Evolutionary conservation across 2,113 vertebrate species (phyloP).

Genomic region (Atractosteus spatula): DNA sequence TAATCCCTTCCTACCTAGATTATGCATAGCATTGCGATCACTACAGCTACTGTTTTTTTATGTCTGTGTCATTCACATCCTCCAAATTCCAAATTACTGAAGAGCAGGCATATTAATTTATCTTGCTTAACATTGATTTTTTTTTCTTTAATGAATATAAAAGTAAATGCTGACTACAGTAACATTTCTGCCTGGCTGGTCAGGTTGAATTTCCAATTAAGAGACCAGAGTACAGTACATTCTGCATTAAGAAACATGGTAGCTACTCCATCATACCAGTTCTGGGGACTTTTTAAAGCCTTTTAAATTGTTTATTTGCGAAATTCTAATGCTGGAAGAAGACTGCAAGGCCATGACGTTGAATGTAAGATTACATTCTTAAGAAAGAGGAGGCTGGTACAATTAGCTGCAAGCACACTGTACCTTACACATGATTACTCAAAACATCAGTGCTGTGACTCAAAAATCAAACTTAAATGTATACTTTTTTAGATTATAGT

Average conservation of each 20-base stretch:
- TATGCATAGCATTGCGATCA: too few species aligned
- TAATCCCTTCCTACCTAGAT: too few species aligned
- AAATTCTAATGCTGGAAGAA: constrained; percentile 30
- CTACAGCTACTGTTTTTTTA: too few species aligned
- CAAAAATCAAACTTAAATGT: too few species aligned
- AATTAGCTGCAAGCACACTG: too few species aligned
- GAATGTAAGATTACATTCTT: too few species aligned
- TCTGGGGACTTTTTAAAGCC: neutral
- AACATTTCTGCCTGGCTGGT: constrained; percentile 57
- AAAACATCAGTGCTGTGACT: too few species aligned
- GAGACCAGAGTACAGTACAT: constrained; percentile 30
- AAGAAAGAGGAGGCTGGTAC: too few species aligned
- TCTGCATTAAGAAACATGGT: constrained; percentile 41
- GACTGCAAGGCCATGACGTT: neutral
- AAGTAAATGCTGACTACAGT: constrained; percentile 57
- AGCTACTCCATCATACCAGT: constrained; percentile 15
- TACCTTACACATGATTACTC: too few species aligned
- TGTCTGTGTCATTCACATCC: too few species aligned
- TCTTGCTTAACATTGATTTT: constrained; percentile 13
- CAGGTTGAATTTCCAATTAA: constrained; percentile 64
- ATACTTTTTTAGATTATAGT: too few species aligned
- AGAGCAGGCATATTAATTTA: constrained; percentile 1
- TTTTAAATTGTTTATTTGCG: constrained; percentile 45
- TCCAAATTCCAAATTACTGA: too few species aligned
- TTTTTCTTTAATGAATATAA: constrained; percentile 53